A percentile compares a stretch with the other conserved stretches of the same genome.
phyloP scores from a whole-genome alignment of 2,113 vertebrate genomes.

The Raja brachyura region DNA sequence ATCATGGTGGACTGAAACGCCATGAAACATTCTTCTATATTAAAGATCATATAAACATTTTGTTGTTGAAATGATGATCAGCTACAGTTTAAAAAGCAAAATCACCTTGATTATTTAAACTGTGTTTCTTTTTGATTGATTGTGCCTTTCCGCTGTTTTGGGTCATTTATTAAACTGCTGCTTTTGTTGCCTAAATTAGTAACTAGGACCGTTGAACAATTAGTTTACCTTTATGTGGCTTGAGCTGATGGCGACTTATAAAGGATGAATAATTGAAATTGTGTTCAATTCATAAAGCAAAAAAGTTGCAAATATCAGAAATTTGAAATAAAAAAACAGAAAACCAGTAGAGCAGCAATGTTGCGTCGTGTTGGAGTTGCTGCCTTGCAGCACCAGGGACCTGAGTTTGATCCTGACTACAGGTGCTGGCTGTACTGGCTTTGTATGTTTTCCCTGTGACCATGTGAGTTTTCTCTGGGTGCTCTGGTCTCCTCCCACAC shows the following conservation, averaged over 20 bases:
- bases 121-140: background rate
- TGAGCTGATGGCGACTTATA: background rate
- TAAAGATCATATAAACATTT: background rate
- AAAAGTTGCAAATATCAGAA: no score
- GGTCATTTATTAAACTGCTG: background rate
- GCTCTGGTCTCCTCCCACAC: no score
- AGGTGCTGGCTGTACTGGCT: no score
- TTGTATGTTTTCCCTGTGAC: no score
- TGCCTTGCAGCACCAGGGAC: no score
- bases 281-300: background rate
- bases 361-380: no score
- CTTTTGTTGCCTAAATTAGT: background rate
- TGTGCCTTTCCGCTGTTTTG: background rate
- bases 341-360: no score
- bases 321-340: no score
- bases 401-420: no score
- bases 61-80: background rate
- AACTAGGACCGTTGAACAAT: background rate
- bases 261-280: background rate
- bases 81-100: background rate
- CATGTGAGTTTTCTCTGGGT: no score
- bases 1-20: background rate
- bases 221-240: background rate
- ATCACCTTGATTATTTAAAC: background rate
- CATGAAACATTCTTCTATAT: background rate